Base-by-base conservation (phyloP, 2,888 invertebrate genomes). In the Sisyra nigra region DNA sequence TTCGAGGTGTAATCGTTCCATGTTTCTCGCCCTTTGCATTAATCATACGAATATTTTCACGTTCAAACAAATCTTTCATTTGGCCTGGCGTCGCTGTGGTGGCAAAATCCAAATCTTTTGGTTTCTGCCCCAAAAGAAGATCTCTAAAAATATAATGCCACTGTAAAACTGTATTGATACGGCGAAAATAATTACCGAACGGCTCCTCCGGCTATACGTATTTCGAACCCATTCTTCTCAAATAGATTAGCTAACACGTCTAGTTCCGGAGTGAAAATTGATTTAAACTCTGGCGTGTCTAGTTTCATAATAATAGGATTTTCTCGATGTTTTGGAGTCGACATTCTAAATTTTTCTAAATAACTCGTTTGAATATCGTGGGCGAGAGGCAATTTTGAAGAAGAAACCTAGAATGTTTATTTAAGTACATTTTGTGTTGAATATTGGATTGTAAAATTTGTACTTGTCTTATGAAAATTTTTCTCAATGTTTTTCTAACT, bases 91-190 rank as follows among this genome's bases (percentile, higher is more conserved):
- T 97, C 7, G 98, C 98, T 11, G 83, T 85, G 5, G 97, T 94
- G 0, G 98, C 98, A 68, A 99, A 94, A 65, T 99, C 98, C 40
- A 99, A 66, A 64, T 99, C 98, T 56, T 82, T 82, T 1, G 94
- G 93, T 50, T 66, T 64, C 41, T 72, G 73, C 3, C 76, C 74
- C 73, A 81, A 74, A n/a, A 92, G 58, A 24, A 91, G 66, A 61
- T 91, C 91, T 49, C 88, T 74, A 50, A 2, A 59, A 56, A 18
- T n/a, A n/a, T n/a, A n/a, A n/a, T n/a, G n/a, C n/a, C n/a, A n/a
- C n/a, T 24, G 38, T 44, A 43, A 45, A 29, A 10, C 36, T 15
- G 8, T 34, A 8, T n/a, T n/a, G n/a, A n/a, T n/a, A n/a, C n/a
- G n/a, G n/a, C n/a, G n/a, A n/a, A n/a, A 40, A 32, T 10, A 15